These are phyloP conservation scores for Siniperca obscura DNA, from an alignment of 2,797 vertebrate species.

Conservation along the genomic window DNA sequence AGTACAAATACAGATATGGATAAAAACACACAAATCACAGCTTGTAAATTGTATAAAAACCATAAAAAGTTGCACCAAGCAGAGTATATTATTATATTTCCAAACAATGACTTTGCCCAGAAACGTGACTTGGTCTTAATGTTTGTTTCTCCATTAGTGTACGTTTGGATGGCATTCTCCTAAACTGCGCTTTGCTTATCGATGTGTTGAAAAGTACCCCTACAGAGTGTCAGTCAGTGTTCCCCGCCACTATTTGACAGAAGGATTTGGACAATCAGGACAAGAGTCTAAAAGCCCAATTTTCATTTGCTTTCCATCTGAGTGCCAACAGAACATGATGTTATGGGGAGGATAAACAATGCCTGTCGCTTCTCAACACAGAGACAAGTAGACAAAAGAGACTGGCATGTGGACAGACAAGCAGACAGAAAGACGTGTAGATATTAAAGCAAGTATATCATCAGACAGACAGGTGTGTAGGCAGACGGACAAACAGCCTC, in stretches of 20 bases:
- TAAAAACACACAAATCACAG: slow-evolving; percentile 6
- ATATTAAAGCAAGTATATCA: slow-evolving; percentile 39
- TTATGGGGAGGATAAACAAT: slow-evolving; percentile 76
- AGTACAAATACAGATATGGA: background rate
- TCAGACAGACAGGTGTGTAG: slow-evolving; percentile 50
- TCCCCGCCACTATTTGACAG: slow-evolving; percentile 45
- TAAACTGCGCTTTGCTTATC: slow-evolving; percentile 55
- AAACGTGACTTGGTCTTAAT: slow-evolving; percentile 25
- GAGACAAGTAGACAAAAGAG: slow-evolving; percentile 73
- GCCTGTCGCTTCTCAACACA: slow-evolving; percentile 61
- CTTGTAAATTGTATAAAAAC: slow-evolving; percentile 16
- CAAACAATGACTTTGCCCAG: slow-evolving; percentile 35
- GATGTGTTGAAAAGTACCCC: slow-evolving; percentile 68
- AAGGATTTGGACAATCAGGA: slow-evolving; percentile 65
- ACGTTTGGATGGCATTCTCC: slow-evolving; percentile 41
- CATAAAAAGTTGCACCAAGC: slow-evolving; percentile 12
- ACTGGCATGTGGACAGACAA: slow-evolving; percentile 67
- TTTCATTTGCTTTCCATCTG: slow-evolving; percentile 83
- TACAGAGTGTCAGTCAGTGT: slow-evolving; percentile 43
- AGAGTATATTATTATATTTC: slow-evolving; percentile 43
- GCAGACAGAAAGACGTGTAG: slow-evolving; percentile 52
- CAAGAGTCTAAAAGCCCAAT: slow-evolving; percentile 85
- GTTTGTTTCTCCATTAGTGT: slow-evolving; percentile 48
- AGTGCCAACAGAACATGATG: slow-evolving; percentile 73
- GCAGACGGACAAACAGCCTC: slow-evolving; percentile 25